phyloP scores from a whole-genome alignment of 1,140 invertebrate genomes.

The Drosophila neocordata region DNA sequence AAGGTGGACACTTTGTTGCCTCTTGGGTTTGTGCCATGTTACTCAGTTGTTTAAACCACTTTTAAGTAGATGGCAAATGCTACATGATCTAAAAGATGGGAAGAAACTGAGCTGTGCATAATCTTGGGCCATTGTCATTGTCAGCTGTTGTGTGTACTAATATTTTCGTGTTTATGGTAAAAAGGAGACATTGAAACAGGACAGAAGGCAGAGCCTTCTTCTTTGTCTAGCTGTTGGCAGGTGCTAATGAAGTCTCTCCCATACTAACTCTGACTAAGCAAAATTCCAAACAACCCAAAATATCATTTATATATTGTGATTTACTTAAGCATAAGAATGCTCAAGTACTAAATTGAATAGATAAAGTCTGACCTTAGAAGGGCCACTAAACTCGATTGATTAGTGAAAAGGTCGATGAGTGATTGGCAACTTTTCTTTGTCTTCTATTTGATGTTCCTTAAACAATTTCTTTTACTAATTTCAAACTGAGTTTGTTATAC shows the following conservation, averaged over 20 bases:
- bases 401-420: too few relatives aligned
- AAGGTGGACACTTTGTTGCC: constrained; percentile 47
- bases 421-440: too few relatives aligned
- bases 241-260: constrained; percentile 75
- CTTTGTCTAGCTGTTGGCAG: constrained; percentile 47
- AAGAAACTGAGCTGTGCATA: not conserved
- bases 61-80: constrained; percentile 58
- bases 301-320: constrained; percentile 7
- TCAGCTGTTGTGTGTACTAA: constrained; percentile 74
- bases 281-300: not conserved
- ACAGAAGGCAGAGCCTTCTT: not conserved
- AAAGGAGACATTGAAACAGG: not conserved
- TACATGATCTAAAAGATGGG: not conserved
- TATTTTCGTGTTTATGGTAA: constrained; percentile 68
- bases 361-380: too few relatives aligned
- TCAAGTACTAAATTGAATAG: too few relatives aligned
- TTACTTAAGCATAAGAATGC: too few relatives aligned
- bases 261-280: constrained; percentile 26
- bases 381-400: too few relatives aligned
- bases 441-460: too few relatives aligned
- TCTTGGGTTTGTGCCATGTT: constrained; percentile 45
- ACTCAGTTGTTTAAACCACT: constrained; percentile 66
- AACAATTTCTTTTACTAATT: too few relatives aligned
- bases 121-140: constrained; percentile 61
- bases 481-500: too few relatives aligned